Evolutionary conservation across 2,888 invertebrate genomes (phyloP), one percentile per base, ranked within the genome.

Genomic region (Drosophila koepferae): DNA sequence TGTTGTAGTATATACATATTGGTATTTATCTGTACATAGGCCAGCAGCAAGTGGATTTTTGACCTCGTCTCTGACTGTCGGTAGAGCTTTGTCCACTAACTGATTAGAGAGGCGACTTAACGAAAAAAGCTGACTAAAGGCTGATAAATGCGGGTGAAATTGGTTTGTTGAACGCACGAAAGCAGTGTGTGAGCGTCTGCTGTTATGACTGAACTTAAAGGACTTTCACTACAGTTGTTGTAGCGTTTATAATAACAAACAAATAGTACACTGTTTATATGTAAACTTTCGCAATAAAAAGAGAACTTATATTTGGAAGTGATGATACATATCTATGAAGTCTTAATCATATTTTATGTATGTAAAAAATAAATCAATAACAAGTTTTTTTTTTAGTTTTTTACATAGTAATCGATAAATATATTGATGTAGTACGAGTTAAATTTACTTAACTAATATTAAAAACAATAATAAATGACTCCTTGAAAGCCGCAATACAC

Each of bases 21-120:
- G 53, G 38, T 38, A 54, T 41, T 41, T 56, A 41, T 56, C 41
- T 56, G 28, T 6, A 41, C 41, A 41, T 41, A 41, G 55, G 18
- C 41, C 55, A 56, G n/a, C 55, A 41, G 55, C 55, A 16, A 38
- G 16, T 44, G 43, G 34, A 56, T 60, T 63, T 34, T 20, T 51
- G 31, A 76, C 61, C 81, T 80, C 18, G 14, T 16, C 34, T 38
- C 23, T 38, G 38, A 16, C 53, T 62, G 44, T 23, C 44, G 41
- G 38, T n/a, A 71, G 53, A 53, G 53, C 38, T 28, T 40, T 58
- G 14, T 46, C 18, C 55, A 77, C 64, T 63, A 72, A 81, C 63
- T 61, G 81, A 77, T 71, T 76, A 71, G 62, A 49, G 34, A 49
- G 62, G n/a, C 55, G 55, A 81, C 51, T 51, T 87, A 81, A 56